phyloP scores from a whole-genome alignment of 2,797 vertebrate genomes.

The Tenualosa thibaudeaui region DNA sequence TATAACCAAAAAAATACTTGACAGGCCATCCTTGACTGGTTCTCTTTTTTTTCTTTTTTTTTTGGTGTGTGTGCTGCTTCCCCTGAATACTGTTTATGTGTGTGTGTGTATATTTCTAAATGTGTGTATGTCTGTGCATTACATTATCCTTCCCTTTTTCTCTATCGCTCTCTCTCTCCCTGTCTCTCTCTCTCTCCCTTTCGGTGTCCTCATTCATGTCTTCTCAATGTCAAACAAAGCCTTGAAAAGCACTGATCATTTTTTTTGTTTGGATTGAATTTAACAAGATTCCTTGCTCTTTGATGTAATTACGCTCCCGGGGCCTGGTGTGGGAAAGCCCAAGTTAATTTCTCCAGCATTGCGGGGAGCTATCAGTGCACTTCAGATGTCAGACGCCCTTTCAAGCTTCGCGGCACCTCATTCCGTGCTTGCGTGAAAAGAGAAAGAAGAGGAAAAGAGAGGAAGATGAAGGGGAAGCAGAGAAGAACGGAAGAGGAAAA shows the following conservation, averaged over 20 bases:
- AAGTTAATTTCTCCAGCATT: constrained; percentile 78
- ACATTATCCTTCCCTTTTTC: constrained; percentile 22
- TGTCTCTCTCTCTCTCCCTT: constrained; percentile 51
- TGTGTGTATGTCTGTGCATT: constrained; percentile 15
- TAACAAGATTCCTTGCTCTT: constrained; percentile 85
- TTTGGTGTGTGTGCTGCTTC: not conserved
- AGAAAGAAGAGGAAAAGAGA: constrained; percentile 43
- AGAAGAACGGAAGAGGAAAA: constrained; percentile 26
- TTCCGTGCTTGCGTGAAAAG: constrained; percentile 66
- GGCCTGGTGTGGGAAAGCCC: constrained; percentile 78
- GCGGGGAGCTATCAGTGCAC: constrained; percentile 75
- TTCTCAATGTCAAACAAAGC: constrained; percentile 83
- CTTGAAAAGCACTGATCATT: constrained; percentile 86
- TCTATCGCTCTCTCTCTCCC: constrained; percentile 31
- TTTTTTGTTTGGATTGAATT: constrained; percentile 81
- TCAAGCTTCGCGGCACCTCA: constrained; percentile 76
- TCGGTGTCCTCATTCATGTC: constrained; percentile 62
- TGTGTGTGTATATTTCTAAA: not conserved
- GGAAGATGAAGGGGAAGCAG: constrained; percentile 53
- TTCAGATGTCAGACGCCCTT: constrained; percentile 71
- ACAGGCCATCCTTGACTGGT: constrained; percentile 74
- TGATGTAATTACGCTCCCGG: constrained; percentile 91
- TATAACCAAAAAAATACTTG: constrained; percentile 75
- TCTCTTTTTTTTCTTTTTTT: constrained; percentile 57
- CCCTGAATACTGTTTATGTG: not conserved